Conservation (phyloP, 2,113 vertebrate species). For the Petromus typicus region DNA sequence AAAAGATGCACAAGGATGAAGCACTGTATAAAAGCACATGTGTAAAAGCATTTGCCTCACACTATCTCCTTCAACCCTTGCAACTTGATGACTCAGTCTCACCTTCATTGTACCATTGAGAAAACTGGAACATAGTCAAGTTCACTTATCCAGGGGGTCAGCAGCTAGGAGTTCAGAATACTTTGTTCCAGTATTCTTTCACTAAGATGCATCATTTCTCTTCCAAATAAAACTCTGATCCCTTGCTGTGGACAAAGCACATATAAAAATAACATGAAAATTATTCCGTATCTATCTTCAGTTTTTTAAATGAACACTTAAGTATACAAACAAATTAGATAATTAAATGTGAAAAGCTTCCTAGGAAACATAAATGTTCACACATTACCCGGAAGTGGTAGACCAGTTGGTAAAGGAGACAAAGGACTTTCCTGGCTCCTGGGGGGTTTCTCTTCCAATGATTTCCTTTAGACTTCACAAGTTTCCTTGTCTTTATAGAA, state of each 20-base stretch:
- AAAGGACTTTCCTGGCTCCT: not conserved
- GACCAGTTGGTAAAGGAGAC: not conserved
- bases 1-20: not conserved
- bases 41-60: not conserved
- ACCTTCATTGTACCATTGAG: not conserved
- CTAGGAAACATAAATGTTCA: not conserved
- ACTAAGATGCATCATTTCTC: not conserved
- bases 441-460: not conserved
- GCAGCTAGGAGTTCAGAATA: not conserved
- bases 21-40: not conserved
- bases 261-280: conserved; percentile 17
- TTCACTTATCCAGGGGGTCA: not conserved
- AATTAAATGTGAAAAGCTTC: conserved; percentile 1
- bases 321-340: not conserved
- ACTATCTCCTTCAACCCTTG: not conserved
- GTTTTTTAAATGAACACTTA: not conserved
- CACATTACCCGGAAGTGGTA: not conserved
- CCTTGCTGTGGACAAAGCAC: not conserved
- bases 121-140: not conserved
- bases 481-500: not conserved
- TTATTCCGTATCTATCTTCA: not conserved
- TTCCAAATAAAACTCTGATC: not conserved
- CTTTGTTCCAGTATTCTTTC: not conserved
- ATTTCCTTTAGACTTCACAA: not conserved
- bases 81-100: not conserved